Conservation (phyloP, 2,113 vertebrate species). For the Merops nubicus region DNA sequence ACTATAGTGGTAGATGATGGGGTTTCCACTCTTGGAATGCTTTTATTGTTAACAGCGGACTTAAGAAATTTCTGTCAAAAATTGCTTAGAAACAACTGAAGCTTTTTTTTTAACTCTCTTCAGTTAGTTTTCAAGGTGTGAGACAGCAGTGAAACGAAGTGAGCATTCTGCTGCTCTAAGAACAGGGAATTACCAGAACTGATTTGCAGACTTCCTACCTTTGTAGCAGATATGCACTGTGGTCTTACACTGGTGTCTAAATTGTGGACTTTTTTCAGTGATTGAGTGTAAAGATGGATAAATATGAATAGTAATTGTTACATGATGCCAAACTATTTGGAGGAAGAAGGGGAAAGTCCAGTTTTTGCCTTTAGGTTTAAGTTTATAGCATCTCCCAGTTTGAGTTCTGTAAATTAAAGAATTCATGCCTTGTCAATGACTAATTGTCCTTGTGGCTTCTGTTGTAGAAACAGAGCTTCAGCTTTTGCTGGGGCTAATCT, state of each 20-base stretch:
- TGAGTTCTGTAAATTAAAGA: not conserved
- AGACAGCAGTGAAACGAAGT: not conserved
- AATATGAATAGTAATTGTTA: not conserved
- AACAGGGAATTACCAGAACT: not conserved
- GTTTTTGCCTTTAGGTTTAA: not conserved
- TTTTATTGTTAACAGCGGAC: not conserved
- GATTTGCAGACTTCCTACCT: accelerated
- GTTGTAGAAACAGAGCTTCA: not conserved
- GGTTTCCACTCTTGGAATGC: not conserved
- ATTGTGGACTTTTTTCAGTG: not conserved
- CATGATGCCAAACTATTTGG: not conserved
- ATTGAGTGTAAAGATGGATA: not conserved
- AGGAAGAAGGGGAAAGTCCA: not conserved
- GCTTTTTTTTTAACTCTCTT: not conserved
- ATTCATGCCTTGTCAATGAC: accelerated
- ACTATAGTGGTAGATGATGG: not conserved
- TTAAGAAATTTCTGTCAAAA: not conserved
- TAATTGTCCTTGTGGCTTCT: not conserved
- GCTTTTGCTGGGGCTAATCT: not conserved
- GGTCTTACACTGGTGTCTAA: not conserved
- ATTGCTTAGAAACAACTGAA: not conserved
- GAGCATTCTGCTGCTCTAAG: not conserved
- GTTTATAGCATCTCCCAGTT: not conserved
- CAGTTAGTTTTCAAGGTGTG: not conserved
- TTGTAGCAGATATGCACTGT: not conserved